Conservation (phyloP, 2,113 vertebrate genomes). For the Rissa tridactyla region DNA sequence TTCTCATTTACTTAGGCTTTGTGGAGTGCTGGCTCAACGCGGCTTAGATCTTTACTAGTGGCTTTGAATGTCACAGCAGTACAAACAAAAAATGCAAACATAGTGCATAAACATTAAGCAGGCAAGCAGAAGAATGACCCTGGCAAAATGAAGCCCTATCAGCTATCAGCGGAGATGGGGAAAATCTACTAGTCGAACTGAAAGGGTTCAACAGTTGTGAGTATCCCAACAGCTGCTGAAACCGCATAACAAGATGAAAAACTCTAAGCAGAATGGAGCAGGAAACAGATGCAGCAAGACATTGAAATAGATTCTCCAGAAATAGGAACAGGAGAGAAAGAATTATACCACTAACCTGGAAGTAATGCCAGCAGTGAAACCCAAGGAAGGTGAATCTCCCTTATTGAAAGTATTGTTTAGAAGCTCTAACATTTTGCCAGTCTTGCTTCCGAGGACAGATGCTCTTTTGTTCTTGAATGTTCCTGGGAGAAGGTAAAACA, state of each 20-base stretch:
- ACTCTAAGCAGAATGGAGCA: not conserved
- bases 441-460: not conserved
- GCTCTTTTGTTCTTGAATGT: not conserved
- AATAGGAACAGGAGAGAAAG: not conserved
- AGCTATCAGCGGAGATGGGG: not conserved
- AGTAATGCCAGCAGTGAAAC: not conserved
- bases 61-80: not conserved
- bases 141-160: not conserved
- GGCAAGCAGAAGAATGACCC: not conserved
- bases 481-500: not conserved
- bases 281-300: not conserved
- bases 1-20: not conserved
- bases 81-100: not conserved
- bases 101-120: not conserved
- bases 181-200: fast-evolving
- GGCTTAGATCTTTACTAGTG: not conserved
- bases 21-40: not conserved
- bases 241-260: not conserved
- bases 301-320: not conserved
- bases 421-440: not conserved
- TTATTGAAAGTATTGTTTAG: not conserved
- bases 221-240: not conserved
- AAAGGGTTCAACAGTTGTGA: not conserved
- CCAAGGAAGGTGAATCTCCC: not conserved
- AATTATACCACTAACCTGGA: not conserved